Percentiles rank a stretch among this genome's conserved stretches.
Conservation (phyloP, 92 coral and sea anemone species). For the Bergia puertoricense region DNA sequence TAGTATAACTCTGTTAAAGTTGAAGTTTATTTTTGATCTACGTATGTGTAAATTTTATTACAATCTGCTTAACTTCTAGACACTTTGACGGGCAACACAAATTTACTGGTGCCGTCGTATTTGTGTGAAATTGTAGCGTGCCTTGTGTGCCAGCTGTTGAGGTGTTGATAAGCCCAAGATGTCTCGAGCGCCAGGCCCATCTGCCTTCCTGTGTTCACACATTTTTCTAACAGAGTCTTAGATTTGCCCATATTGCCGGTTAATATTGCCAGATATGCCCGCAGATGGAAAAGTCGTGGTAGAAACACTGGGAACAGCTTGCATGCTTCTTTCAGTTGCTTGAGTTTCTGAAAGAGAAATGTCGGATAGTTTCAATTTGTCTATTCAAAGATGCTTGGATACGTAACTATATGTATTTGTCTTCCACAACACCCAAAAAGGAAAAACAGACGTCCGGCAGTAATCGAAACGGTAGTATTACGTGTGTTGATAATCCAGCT, state of each 20-base stretch:
- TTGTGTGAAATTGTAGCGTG: neutral
- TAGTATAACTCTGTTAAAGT: neutral
- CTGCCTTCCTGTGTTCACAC: slow-evolving; percentile 54
- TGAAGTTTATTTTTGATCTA: neutral
- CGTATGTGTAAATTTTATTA: neutral
- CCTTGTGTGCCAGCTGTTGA: slow-evolving; percentile 62
- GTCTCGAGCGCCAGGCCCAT: slow-evolving; percentile 76
- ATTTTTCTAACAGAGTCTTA: slow-evolving; percentile 52
- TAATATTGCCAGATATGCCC: slow-evolving; percentile 78
- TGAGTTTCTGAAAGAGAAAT: slow-evolving; percentile 60
- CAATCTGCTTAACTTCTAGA: neutral
- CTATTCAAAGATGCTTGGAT: neutral
- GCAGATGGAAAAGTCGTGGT: slow-evolving; percentile 75
- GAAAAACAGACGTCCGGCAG: no score
- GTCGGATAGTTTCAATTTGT: neutral
- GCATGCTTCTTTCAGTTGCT: slow-evolving; percentile 67
- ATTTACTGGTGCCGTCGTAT: slow-evolving; percentile 52
- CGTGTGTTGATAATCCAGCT: neutral
- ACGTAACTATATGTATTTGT: no score
- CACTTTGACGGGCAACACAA: slow-evolving; percentile 37
- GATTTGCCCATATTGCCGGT: slow-evolving; percentile 59
- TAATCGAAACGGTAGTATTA: neutral
- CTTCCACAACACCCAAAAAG: no score
- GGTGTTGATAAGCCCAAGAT: slow-evolving; percentile 73
- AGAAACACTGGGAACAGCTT: slow-evolving; percentile 63